Conservation (phyloP, 2,888 invertebrate species). For the Nudaria mundana region DNA sequence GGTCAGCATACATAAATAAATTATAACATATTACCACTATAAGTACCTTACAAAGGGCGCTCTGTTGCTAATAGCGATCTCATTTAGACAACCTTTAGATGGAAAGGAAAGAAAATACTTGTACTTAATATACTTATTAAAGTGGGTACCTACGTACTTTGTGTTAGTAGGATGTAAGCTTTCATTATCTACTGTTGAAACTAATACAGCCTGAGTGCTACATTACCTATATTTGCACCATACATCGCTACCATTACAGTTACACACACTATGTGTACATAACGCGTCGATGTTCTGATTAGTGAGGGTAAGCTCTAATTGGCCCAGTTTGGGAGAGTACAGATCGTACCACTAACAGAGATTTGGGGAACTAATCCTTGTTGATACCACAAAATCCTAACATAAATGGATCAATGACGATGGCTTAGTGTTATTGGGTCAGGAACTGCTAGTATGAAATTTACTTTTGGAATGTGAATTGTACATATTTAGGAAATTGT, state of each 20-base stretch:
- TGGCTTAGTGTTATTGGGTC: slow-evolving; percentile 18
- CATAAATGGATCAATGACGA: slow-evolving; percentile 53
- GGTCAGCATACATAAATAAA: too few species aligned
- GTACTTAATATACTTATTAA: too few species aligned
- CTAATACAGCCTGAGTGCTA: neutral
- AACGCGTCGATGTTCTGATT: slow-evolving; percentile 55
- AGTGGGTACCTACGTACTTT: too few species aligned
- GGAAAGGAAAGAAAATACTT: too few species aligned
- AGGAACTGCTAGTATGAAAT: too few species aligned
- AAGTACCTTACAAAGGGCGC: too few species aligned
- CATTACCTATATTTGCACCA: slow-evolving; percentile 15
- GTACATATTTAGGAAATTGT: too few species aligned
- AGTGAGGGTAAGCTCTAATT: slow-evolving; percentile 71
- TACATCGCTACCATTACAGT: slow-evolving; percentile 10
- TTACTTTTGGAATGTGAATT: slow-evolving; percentile 28
- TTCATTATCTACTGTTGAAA: too few species aligned
- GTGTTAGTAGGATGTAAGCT: too few species aligned
- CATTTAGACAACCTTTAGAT: too few species aligned
- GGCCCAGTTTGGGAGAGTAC: slow-evolving; percentile 65
- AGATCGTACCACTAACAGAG: slow-evolving; percentile 71
- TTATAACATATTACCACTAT: too few species aligned
- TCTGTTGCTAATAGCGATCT: too few species aligned
- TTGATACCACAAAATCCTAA: slow-evolving; percentile 63
- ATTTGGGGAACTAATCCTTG: slow-evolving; percentile 67
- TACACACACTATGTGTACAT: slow-evolving; percentile 13